Base-by-base conservation (phyloP, 2,797 vertebrate genomes). In the Squalus acanthias region DNA sequence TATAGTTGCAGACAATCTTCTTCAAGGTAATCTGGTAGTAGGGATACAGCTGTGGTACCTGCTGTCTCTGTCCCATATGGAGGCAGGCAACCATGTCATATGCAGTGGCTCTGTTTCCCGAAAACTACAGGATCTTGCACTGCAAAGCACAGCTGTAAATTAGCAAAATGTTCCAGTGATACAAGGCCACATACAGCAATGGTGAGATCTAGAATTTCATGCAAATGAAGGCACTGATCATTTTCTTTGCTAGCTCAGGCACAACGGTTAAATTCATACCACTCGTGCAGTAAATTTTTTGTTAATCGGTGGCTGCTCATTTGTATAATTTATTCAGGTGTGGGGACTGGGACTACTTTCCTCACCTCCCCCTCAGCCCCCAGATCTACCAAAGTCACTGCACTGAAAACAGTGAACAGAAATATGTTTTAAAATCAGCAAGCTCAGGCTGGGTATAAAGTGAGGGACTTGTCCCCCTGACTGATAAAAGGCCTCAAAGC, bases 141-240 rank as follows among this genome's bases (percentile, higher is more conserved):
- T 76, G 46, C 94, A 57, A 95, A 33, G 94, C 70, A 72, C 70
- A 76, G 70, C 70, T 76, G 94, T 76, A 95, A 95, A 95, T 95
- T 74, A 95, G 20, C 94, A 95, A 74, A 95, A 50, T 57, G 46
- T 57, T 74, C 46, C 22, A 76, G 46, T 95, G 50, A 33, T 72
- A n/a, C 70, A 74, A 57, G 70, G 94, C 69, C 39, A 50, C 46
- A 33, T 74, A 7, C 46, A 74, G 70, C 94, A 74, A 74, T 95
- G 29, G 46, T 50, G 29, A 95, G 29, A 95, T 76, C 94, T 53
- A 76, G 69, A 72, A 74, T 74, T 57, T 95, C 13, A 76, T 12
- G 26, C 70, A 57, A 33, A 72, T 76, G 46, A 74, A 72, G 24
- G 24, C 2, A 33, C 50, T 50, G 70, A 57, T 95, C 70, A 72